Base-by-base conservation (phyloP, 2,797 vertebrate species). In the Eulemur mongoz region DNA sequence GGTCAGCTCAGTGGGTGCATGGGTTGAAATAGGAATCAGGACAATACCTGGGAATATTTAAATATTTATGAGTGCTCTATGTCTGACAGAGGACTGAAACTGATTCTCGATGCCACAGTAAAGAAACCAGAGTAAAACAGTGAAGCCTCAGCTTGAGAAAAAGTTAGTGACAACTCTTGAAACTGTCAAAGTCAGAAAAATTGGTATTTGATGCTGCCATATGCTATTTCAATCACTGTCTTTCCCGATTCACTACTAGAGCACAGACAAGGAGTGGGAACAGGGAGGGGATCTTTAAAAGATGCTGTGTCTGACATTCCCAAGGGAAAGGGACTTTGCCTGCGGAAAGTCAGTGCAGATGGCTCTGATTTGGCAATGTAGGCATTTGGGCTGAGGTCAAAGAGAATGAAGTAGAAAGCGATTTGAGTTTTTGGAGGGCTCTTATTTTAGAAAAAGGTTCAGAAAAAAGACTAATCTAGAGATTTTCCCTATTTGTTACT, bases 141-240 rank as follows among this genome's bases (percentile, higher is more conserved):
- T 30, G 2, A 63, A 23, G 69, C 87, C 63, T 94, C 32, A 78
- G 65, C 59, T 50, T 94, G 65, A 76, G 48, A 69, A 89, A 89
- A 92, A 89, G 72, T 88, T 70, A 69, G 57, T 17, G 76, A 87
- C 89, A 80, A 43, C 48, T 85, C 86, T 92, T 57, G 40, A 75
- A 96, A 91, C 73, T 89, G 59, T 91, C 88, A 63, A 27, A 84
- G 59, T 76, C 45, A 63, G 94, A 94, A 86, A 88, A 81, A 73
- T n/a, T 12, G 57, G 30, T 45, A 70, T 75, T 30, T 88, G 65
- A 81, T 84, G 67, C 48, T 73, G 91, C 67, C 65, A 2, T 9
- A 8, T 30, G 52, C 75, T n/a, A 25, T 84, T 89, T 89, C 59
- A 69, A 61, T 87, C 86, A 93, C 75, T 9, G 45, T 89, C 88